Base-by-base conservation (phyloP, 2,888 invertebrate genomes). In the Rhimphoctona megacephalus region DNA sequence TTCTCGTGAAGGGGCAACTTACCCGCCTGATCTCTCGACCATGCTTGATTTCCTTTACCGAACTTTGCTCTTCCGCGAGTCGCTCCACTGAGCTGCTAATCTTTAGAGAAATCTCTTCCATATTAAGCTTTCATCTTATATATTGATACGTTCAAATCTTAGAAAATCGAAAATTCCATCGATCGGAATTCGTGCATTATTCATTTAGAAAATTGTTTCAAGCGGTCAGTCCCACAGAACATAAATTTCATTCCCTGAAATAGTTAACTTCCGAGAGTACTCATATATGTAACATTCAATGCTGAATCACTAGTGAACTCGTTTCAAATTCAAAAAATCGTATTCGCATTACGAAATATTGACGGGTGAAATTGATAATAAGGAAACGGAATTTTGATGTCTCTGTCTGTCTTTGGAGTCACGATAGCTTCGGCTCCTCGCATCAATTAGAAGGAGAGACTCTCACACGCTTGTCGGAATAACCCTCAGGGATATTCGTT, bases 381-480 rank as follows among this genome's bases (percentile, higher is more conserved):
- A 39, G 77, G 22, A 69, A 70, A 22, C 19, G 33, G 19, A 57
- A 33, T 22, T 49, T 22, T 30, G 49, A 49, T 30, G 30, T 25
- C 9, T 43, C 36, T 19, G 57, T 19, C 36, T 67, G 61, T 64
- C 36, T 77, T 8, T 66, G 33, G 64, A 66, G 36, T 66, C 52
- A 39, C 39, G n/a, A 22, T 64, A 49, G 14, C 54, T 70, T 67
- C 64, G 69, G 85, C 74, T 88, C 86, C 88, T 85, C 85, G 89
- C 90, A 91, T 90, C 92, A 91, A 92, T 92, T 92, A 92, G 89
- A 91, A 88, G 87, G 90, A 92, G 92, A 89, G 91, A 87, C 88
- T 88, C 87, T 89, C 87, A 85, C 86, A 85, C 82, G 81, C 43
- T 81, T 19, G 36, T 83, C 79, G 85, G 70, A 72, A 89, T 88